Conservation (phyloP, 1,140 invertebrate species). For the Mizuhopecten yessoensis region DNA sequence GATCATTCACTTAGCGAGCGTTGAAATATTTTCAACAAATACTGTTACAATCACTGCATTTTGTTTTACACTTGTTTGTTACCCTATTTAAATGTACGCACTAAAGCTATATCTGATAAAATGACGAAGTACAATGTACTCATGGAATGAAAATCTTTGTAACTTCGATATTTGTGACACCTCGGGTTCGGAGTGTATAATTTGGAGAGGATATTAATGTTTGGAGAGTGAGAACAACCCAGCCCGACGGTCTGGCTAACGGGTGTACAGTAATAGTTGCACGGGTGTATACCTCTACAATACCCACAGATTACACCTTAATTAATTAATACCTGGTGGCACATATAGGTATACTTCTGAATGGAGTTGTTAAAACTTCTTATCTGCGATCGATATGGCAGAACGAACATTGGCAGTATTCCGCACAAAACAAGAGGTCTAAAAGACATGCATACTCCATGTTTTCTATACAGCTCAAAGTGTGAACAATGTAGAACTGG, state of each 20-base stretch:
- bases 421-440: neutral
- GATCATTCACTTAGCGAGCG: neutral
- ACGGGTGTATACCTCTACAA: too few relatives aligned
- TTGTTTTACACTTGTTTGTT: neutral
- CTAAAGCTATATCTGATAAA: neutral
- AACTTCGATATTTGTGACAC: neutral
- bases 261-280: too few relatives aligned
- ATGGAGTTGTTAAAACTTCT: neutral
- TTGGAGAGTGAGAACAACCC: slow-evolving; percentile 9
- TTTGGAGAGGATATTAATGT: neutral
- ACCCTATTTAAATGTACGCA: neutral
- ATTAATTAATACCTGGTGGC: neutral
- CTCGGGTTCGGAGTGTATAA: neutral
- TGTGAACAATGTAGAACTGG: too few relatives aligned
- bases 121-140: neutral
- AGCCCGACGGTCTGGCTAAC: neutral
- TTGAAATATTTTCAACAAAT: neutral
- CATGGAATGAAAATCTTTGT: neutral
- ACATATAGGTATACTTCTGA: slow-evolving; percentile 20
- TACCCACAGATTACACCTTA: neutral
- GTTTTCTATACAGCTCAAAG: neutral
- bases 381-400: slow-evolving; percentile 37
- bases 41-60: neutral
- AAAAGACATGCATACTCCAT: neutral
- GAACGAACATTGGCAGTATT: slow-evolving; percentile 12